Percentiles rank a stretch among this genome's conserved stretches.
phyloP scores from a whole-genome alignment of 1,140 invertebrate genomes.

The Camponotus floridanus region DNA sequence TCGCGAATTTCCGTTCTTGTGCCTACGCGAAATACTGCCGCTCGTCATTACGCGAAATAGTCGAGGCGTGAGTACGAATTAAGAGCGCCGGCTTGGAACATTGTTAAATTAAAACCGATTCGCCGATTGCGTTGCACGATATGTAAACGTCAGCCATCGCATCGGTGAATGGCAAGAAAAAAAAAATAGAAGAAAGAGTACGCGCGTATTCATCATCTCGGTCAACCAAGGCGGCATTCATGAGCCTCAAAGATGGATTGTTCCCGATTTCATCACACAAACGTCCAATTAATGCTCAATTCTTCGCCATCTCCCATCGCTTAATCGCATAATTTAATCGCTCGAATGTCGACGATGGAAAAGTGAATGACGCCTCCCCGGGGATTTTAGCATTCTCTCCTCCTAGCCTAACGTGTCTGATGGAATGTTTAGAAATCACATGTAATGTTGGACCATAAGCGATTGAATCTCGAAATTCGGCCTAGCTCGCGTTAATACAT shows the following conservation, averaged over 20 bases:
- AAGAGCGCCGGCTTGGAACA: conserved; percentile 54
- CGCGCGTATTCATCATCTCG: conserved; percentile 31
- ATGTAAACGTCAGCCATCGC: conserved; percentile 31
- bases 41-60: conserved; percentile 50
- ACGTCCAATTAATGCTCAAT: conserved; percentile 39
- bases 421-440: conserved; percentile 5
- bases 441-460: background rate
- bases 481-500: conserved; percentile 32
- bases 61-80: conserved; percentile 59
- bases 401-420: background rate
- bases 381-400: too few species aligned
- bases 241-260: conserved; percentile 21
- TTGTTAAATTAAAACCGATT: conserved; percentile 53
- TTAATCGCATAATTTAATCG: conserved; percentile 42
- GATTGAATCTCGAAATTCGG: conserved; percentile 42
- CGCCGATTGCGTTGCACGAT: conserved; percentile 26
- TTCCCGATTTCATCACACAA: background rate
- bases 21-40: conserved; percentile 51
- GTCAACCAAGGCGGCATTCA: conserved; percentile 18
- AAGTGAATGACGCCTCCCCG: too few species aligned
- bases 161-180: conserved; percentile 27
- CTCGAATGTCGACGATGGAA: conserved; percentile 12
- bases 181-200: background rate
- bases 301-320: conserved; percentile 34
- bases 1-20: conserved; percentile 61